Base-by-base conservation (phyloP, 2,797 vertebrate genomes). In the Coranthus polyacanthus region DNA sequence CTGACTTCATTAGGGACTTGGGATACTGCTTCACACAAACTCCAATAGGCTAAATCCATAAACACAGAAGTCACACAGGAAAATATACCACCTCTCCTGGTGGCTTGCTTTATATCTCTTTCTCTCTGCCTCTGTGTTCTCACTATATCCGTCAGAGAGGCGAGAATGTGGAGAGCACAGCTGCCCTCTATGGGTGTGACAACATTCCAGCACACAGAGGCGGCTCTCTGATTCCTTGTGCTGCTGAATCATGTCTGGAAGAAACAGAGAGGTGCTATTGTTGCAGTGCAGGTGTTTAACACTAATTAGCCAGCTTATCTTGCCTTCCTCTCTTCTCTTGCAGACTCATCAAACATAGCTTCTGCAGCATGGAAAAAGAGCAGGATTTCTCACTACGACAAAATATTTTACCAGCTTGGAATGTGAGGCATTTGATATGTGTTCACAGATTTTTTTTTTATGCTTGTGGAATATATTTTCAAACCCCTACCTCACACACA, bases 131-230 rank as follows among this genome's bases (percentile, higher is more conserved):
- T 59, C 3, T 61, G 20, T 68, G 24, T 24, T 68, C 18, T n/a
- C 53, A 18, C 44, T 65, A 41, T 44, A 24, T 73, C 58, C 56
- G 46, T 58, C 34, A 55, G 44, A 63, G 74, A 46, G 32, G 26
- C 13, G 24, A 21, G 6, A 16, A 64, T 88, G 46, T 53, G 63
- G 86, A 92, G 91, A 86, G 82, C 83, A 68, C 84, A 92, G 84
- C 90, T 93, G 93, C 92, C 93, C 92, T 86, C 94, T 93, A 91
- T 84, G 82, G 93, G 88, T 75, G 61, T 77, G 73, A 85, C 64
- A 26, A 62, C 50, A 66, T 46, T 62, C 66, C 39, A 50, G 51
- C 65, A 79, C 68, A 37, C 38, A 52, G 68, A 49, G 24, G 47
- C 37, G 56, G 50, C 47, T 37, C 29, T 36, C 61, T 29, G 22